These are phyloP conservation scores for Drosophila prolongata DNA, from an alignment of 2,888 invertebrate genomes.

Conservation along the genomic window DNA sequence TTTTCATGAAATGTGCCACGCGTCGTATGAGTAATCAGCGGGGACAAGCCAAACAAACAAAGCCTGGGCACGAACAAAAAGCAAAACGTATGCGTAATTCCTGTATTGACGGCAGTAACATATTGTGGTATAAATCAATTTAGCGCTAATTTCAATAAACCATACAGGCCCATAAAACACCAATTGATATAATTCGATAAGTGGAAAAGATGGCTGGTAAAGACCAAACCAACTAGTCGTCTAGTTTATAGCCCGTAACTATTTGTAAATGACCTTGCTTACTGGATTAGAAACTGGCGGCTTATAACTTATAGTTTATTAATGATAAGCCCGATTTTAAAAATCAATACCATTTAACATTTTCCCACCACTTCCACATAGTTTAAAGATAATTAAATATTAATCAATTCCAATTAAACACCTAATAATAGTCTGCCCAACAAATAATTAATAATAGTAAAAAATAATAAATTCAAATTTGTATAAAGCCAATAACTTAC, in stretches of 20 bases:
- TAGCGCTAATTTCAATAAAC: slow-evolving; percentile 65
- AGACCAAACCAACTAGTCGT: background rate
- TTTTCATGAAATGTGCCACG: slow-evolving; percentile 73
- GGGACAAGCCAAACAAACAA: slow-evolving; percentile 55
- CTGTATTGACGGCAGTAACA: slow-evolving; percentile 39
- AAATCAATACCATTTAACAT: background rate
- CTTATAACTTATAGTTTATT: background rate
- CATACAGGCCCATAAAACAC: slow-evolving; percentile 41
- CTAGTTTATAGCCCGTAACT: background rate
- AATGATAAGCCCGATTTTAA: background rate
- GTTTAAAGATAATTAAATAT: no score
- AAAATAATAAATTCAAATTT: no score
- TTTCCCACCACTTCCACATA: no score
- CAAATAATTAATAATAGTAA: no score
- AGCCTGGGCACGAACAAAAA: slow-evolving; percentile 25
- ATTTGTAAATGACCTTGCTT: slow-evolving; percentile 9
- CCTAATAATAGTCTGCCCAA: no score
- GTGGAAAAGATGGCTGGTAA: slow-evolving; percentile 6
- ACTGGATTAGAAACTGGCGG: background rate
- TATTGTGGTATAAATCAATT: slow-evolving; percentile 68
- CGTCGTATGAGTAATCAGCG: slow-evolving; percentile 74
- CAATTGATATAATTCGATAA: slow-evolving; percentile 36
- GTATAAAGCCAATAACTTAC: no score
- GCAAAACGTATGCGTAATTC: slow-evolving; percentile 42
- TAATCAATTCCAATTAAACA: no score